Percentiles rank a stretch among this genome's conserved stretches.
Evolutionary conservation across 2,888 invertebrate genomes (phyloP).

Genomic region (Cerceris ruficornis): DNA sequence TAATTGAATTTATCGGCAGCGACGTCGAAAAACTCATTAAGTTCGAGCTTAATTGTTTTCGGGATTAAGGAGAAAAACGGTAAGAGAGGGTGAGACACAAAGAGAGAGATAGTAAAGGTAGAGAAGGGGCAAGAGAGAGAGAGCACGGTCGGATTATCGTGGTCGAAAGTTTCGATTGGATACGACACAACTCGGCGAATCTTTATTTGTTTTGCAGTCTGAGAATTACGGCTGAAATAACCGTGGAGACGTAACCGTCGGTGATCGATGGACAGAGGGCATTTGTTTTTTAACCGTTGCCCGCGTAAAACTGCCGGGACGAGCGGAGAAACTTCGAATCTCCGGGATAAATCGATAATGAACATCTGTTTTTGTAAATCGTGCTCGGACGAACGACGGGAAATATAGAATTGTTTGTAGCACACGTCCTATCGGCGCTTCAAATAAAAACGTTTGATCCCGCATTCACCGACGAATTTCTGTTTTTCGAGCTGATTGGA

Average conservation of each 20-base stretch:
- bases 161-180: not conserved
- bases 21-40: constrained; percentile 33
- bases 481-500: constrained; percentile 15
- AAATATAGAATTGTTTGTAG: constrained; percentile 8
- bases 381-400: not conserved
- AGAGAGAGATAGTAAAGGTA: too few species aligned
- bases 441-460: constrained; percentile 18
- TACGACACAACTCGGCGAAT: not conserved
- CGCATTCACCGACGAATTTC: not conserved
- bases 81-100: constrained; percentile 12
- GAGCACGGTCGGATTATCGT: too few species aligned
- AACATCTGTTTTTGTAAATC: constrained; percentile 21
- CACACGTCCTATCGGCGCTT: not conserved
- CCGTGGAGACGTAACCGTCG: constrained; percentile 26
- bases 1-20: constrained; percentile 51
- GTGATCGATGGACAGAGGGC: constrained; percentile 24
- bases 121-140: too few species aligned
- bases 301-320: constrained; percentile 9
- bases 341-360: constrained; percentile 15
- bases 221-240: not conserved
- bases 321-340: constrained; percentile 4
- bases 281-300: constrained; percentile 32
- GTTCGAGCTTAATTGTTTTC: constrained; percentile 36
- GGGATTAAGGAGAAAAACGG: constrained; percentile 20
- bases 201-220: not conserved